Conservation (phyloP, 2,797 vertebrate genomes). For the Gymnodraco acuticeps region DNA sequence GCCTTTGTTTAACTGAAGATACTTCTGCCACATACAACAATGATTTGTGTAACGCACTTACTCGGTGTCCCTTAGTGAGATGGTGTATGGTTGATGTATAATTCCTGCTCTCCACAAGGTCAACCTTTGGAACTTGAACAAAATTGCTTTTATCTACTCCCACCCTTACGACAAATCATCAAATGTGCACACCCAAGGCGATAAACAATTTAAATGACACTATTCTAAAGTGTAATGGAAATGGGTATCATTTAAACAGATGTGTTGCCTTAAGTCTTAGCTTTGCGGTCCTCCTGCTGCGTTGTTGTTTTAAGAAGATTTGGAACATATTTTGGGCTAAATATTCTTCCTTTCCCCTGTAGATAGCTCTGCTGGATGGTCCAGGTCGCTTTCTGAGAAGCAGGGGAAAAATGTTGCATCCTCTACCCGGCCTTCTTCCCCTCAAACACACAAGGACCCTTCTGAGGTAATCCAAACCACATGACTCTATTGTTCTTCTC, state of each 20-base stretch:
- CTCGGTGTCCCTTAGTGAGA: too few species aligned
- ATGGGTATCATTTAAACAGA: too few species aligned
- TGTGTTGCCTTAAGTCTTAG: background rate
- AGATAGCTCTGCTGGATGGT: slow-evolving; percentile 88
- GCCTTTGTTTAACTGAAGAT: too few species aligned
- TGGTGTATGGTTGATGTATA: too few species aligned
- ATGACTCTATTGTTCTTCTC: background rate
- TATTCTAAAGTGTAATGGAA: background rate
- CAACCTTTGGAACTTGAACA: background rate
- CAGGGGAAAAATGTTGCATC: slow-evolving; percentile 85
- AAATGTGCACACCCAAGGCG: background rate
- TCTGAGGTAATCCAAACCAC: slow-evolving; percentile 82
- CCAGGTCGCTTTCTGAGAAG: slow-evolving; percentile 85
- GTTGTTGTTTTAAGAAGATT: background rate
- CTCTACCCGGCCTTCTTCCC: slow-evolving; percentile 67
- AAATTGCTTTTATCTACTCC: background rate
- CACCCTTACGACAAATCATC: background rate
- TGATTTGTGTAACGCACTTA: too few species aligned
- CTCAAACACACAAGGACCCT: slow-evolving; percentile 63
- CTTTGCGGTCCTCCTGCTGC: too few species aligned
- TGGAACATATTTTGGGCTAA: background rate
- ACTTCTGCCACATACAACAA: too few species aligned
- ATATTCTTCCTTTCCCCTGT: slow-evolving; percentile 52
- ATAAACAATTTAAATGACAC: background rate
- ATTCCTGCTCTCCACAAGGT: background rate